Base-by-base conservation (phyloP, 2,797 vertebrate genomes). In the Rhyacichthys aspro region DNA sequence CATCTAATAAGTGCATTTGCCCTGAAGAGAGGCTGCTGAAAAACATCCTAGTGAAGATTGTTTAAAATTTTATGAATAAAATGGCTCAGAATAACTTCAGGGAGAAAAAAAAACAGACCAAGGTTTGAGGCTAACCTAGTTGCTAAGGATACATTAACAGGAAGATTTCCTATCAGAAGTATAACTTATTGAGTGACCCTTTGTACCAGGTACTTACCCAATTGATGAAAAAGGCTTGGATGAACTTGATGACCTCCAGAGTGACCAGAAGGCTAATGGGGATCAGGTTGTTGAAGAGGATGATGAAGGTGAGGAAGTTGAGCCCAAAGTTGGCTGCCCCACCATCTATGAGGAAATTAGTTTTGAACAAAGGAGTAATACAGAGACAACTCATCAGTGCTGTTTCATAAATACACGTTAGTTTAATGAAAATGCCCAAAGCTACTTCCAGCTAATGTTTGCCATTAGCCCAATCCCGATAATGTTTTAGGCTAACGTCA, bases 271-370 rank as follows among this genome's bases (percentile, higher is more conserved):
- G 94, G 83, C 98, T 99, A 91, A 99, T 99, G 58, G 98, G 98
- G 80, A 99, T 99, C 84, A 99, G 93, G 85, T 99, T 99, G 92
- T 99, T 99, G 95, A 99, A 99, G 76, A 99, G 95, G 89, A 99
- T 99, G 84, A 99, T 99, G 78, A 99, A 99, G 65, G 98, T 99
- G 90, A 99, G 93, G 88, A 99, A 99, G 93, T 99, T 99, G 83
- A 99, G 90, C 83, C 96, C 97, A 73, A 98, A 99, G 91, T 99
- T 99, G 76, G 92, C 96, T 2, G 97, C 96, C n/a, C 96, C 97
- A 49, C 95, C 96, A 91, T 98, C 98, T 99, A 91, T 71, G 47
- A 79, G 57, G 68, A 70, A 57, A 81, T 16, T 67, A 78, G 75
- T 85, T 76, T 67, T 68, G 63, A 85, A 85, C 50, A 62, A 77